phyloP scores from a whole-genome alignment of 2,888 invertebrate species.

The Drosophila ezoana region DNA sequence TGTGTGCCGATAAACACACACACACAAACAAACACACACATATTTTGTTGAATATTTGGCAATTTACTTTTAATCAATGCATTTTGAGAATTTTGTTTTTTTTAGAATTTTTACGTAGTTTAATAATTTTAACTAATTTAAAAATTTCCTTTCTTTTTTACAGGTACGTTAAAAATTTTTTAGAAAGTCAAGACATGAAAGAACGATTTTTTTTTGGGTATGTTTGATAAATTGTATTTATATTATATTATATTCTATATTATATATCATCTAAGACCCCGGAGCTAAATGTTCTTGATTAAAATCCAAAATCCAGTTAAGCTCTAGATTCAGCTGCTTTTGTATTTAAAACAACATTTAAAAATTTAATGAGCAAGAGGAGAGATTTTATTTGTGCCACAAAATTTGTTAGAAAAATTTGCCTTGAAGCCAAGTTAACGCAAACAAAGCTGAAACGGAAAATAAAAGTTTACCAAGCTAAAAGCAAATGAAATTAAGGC shows the following conservation, averaged over 20 bases:
- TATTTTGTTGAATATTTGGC: neutral
- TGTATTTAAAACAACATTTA: neutral
- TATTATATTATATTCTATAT: neutral
- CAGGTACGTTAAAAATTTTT: conserved; percentile 58
- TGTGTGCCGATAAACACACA: neutral
- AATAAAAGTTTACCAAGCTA: neutral
- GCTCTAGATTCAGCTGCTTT: neutral
- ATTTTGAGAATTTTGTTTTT: neutral
- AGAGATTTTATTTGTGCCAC: neutral
- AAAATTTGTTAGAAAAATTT: neutral
- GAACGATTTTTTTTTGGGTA: conserved; percentile 8
- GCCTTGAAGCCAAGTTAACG: conserved; percentile 8
- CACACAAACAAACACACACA: neutral
- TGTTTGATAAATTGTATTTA: neutral
- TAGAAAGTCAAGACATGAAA: neutral
- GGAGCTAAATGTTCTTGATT: neutral
- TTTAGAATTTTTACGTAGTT: no score
- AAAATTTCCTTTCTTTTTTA: conserved; percentile 29
- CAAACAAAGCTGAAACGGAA: neutral
- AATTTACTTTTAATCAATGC: neutral
- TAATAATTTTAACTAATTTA: neutral
- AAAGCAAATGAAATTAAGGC: conserved; percentile 18
- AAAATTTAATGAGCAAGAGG: neutral
- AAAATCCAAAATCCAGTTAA: neutral
- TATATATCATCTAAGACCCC: no score